Evolutionary conservation across 2,797 vertebrate species (phyloP), one percentile per base, ranked within the genome.

Genomic region (Acrossocheilus fasciatus): DNA sequence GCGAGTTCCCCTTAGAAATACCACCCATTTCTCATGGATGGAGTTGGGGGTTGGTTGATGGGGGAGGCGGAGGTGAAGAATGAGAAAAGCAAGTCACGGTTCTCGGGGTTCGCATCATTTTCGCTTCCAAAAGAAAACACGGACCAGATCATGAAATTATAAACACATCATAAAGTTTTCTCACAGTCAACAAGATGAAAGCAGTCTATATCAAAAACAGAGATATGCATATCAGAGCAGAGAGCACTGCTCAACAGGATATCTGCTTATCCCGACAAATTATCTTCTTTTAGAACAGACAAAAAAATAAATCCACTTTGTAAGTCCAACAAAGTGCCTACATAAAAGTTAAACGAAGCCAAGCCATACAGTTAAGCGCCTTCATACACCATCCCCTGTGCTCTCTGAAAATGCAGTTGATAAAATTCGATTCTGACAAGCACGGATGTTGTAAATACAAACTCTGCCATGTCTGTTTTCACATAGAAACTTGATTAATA

Each of bases 1-100:
- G 93, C 92, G 93, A 94, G 93, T 94, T 94, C 94, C 93, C 91
- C 91, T 94, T 91, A 89, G 92, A 94, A 94, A 95, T 93, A 93
- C 94, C 95, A 94, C 91, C 94, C 94, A 95, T 94, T 94, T 94
- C 93, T 95, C 90, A 91, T 89, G 89, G 81, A 80, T 89, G 90
- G 93, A 92, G 91, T 92, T 93, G 94, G 94, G 94, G 94, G 94
- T 94, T 94, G 94, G 93, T 91, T 91, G 91, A 90, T 93, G 93
- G 94, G 95, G 94, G 93, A 93, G 77, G 62, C 70, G 26, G 74
- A 85, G 62, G 92, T 92, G 77, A 78, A 80, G 81, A 87, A 87
- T 89, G 85, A 90, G 93, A 94, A 94, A 92, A 95, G 94, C 94
- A 95, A 95, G 93, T 94, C 93, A 94, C 93, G 88, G 93, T 43